Evolutionary conservation across 2,888 invertebrate genomes (phyloP), one percentile per base, ranked within the genome.

Genomic region (Macaria liturata): DNA sequence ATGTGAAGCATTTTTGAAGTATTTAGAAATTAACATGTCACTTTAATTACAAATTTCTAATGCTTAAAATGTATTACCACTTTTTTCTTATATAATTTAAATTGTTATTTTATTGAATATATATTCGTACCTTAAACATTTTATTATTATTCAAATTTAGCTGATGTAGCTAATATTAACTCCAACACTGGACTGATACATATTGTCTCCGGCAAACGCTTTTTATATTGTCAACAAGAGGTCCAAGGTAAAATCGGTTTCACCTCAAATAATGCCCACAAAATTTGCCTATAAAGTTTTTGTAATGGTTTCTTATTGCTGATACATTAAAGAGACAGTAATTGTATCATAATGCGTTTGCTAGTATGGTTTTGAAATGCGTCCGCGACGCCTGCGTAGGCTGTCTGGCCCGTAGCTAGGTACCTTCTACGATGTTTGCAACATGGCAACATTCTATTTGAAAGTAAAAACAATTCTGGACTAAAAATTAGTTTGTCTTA

Each of bases 151-250:
- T 49, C 49, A 46, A 20, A 56, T 56, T 9, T 9, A 54, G 49
- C 47, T 46, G 60, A 47, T 57, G 32, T 49, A 55, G 54, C 48
- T 56, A 56, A 59, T 54, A 53, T 50, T 59, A 54, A 57, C 49
- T 55, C 46, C 46, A 49, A 56, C 57, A 32, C 54, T 53, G 52
- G 64, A 74, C 71, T 75, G 74, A 67, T 69, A 66, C 46, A 57
- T 48, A 60, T 60, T 59, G 62, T 59, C 65, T 51, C 64, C 55
- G 59, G 48, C 51, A 50, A 62, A 61, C 56, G 65, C 64, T 67
- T 70, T 75, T 70, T 75, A 74, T 74, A 74, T 67, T 61, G 58
- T 57, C 57, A 57, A 52, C 57, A 66, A 62, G 61, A 64, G 65
- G 62, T 54, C 59, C 68, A 69, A 68, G 69, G 69, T 59, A 50